Evolutionary conservation across 1,140 invertebrate genomes (phyloP), one percentile per base, ranked within the genome.

Genomic region (Riptortus pedestris): DNA sequence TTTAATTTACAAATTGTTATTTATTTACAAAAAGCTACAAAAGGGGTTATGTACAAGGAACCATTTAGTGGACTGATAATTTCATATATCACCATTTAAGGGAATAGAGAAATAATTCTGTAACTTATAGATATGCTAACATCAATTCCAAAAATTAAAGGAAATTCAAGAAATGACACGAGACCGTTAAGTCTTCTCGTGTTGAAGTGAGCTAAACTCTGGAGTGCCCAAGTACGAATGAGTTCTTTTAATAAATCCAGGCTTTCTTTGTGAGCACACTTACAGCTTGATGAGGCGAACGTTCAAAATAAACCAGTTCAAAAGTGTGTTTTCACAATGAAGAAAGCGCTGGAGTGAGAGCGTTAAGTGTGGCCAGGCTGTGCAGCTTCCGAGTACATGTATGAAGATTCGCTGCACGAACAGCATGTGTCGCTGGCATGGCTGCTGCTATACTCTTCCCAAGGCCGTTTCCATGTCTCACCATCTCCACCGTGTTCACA

Each of bases 391-490:
- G 70, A 70, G 33, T 72, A 72, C 26, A 71, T 65, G 52, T 70
- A 72, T 5, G 70, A 71, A 12, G 71, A 69, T 61, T 72, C 71
- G 62, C 70, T 71, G 63, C 71, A 72, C n/a, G 71, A 72, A 48
- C 71, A 72, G 60, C 70, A 70, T 7, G 69, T 71, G 57, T 71
- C 70, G 52, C 71, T 71, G 24, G 64, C 63, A 16, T 67, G 62
- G 26, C 51, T 59, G 45, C 61, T 63, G 18, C 61, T 55, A 14
- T 59, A 65, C 47, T 65, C 64, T 51, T 65, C 64, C 38, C 59
- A 60, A 59, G 60, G 57, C 20, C 65, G 51, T 24, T 65, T 65
- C 45, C 66, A 65, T 29, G 60, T 64, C 1, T 52, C 60, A 18
- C 65, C 60, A 12, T 69, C 68, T 7, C 64, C 62, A 33, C 52